These are phyloP conservation scores for Gryllus longicercus DNA, from an alignment of 2,888 invertebrate genomes.

Conservation along the genomic window DNA sequence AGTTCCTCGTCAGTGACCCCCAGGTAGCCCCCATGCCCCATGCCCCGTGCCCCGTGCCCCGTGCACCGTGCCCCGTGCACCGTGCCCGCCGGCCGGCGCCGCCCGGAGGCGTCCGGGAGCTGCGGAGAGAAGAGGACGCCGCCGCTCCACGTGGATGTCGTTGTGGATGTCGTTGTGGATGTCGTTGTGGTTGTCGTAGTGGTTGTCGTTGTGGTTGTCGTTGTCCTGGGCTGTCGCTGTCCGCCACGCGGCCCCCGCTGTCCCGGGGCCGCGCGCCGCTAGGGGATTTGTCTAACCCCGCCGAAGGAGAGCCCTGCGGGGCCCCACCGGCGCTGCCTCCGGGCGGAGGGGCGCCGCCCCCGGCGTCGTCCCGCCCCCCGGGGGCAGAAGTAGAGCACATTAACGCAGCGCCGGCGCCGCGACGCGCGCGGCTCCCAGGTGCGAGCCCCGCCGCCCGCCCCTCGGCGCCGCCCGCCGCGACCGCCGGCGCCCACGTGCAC, in stretches of 20 bases:
- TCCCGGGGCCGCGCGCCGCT: not conserved
- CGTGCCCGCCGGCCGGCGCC: too few species aligned
- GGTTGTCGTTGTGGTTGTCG: not conserved
- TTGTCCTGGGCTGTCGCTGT: not conserved
- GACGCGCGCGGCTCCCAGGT: not conserved
- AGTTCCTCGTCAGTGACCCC: too few species aligned
- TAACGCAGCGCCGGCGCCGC: not conserved
- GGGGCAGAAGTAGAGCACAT: not conserved
- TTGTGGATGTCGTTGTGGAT: not conserved
- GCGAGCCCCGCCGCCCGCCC: not conserved
- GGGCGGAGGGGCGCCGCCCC: not conserved
- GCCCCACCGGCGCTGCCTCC: not conserved
- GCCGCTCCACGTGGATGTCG: not conserved
- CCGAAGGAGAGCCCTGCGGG: not conserved
- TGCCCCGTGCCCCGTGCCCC: too few species aligned
- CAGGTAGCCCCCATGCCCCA: too few species aligned
- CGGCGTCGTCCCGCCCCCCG: not conserved
- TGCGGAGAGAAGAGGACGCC: slow-evolving; percentile 9
- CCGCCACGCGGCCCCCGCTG: not conserved
- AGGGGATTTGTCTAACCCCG: not conserved
- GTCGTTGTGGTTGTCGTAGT: not conserved
- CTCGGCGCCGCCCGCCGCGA: not conserved
- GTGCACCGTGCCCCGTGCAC: too few species aligned
- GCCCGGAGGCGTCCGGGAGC: slow-evolving; percentile 2
- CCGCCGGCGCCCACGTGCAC: too few species aligned